Evolutionary conservation across 2,113 vertebrate species (phyloP).

Genomic region (Arvicanthis niloticus): DNA sequence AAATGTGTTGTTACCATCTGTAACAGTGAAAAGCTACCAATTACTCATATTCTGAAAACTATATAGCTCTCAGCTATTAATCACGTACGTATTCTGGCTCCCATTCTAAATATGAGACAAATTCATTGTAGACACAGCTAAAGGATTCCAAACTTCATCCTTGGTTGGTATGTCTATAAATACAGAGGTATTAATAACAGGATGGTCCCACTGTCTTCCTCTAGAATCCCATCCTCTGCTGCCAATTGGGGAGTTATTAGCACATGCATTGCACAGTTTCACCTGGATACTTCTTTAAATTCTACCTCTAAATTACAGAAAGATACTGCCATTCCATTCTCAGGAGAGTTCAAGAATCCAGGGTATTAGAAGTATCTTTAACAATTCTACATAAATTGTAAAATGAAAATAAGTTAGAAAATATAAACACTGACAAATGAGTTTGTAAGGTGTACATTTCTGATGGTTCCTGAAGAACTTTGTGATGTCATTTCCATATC

Average conservation of each 20-base stretch:
- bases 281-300: not conserved
- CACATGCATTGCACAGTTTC: not conserved
- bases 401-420: not conserved
- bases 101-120: not conserved
- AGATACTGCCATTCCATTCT: not conserved
- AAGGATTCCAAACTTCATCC: not conserved
- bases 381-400: not conserved
- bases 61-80: not conserved
- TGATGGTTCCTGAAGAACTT: not conserved
- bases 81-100: not conserved
- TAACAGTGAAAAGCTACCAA: not conserved
- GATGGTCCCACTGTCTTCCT: fast-evolving
- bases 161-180: not conserved
- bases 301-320: not conserved
- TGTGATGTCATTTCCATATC: not conserved
- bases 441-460: not conserved
- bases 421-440: not conserved
- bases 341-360: not conserved
- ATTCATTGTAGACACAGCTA: not conserved
- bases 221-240: not conserved
- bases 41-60: not conserved
- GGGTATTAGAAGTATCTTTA: not conserved
- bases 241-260: not conserved
- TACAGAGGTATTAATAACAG: not conserved
- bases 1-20: slow-evolving; percentile 23